These are phyloP conservation scores for Equus quagga DNA, from an alignment of 2,113 vertebrate genomes.

Conservation along the genomic window DNA sequence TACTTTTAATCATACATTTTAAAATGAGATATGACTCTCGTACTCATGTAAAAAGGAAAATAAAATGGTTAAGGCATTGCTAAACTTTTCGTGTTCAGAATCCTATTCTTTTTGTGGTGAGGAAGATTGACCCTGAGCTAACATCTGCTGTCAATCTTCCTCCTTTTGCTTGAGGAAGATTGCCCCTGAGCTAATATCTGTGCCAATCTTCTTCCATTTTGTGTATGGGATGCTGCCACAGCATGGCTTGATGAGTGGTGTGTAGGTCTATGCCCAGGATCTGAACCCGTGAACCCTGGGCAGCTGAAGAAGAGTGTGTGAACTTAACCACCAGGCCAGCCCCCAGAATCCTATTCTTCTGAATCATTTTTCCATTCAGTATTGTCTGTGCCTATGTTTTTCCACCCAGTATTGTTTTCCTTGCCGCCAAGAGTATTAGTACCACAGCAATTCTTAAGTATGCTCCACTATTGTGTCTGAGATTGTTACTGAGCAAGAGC, in stretches of 20 bases:
- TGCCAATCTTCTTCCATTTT: no score
- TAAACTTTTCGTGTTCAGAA: neutral
- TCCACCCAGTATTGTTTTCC: neutral
- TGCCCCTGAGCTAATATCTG: no score
- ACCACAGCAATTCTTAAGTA: neutral
- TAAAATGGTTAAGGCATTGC: neutral
- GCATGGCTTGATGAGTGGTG: no score
- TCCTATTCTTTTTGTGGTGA: neutral
- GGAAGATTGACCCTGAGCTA: no score
- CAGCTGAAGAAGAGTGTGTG: no score
- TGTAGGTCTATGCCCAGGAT: no score
- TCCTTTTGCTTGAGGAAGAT: no score
- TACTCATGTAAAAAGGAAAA: neutral
- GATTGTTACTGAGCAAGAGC: no score
- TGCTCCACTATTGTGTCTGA: neutral
- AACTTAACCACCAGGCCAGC: no score
- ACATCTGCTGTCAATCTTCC: no score
- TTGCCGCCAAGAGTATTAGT: neutral
- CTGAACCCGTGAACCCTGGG: no score
- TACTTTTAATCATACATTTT: neutral
- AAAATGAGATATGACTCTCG: neutral
- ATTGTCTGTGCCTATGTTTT: neutral
- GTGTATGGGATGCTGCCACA: no score
- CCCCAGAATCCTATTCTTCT: neutral
- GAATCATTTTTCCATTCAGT: neutral